These are phyloP conservation scores for Lontra canadensis DNA, from an alignment of 2,113 vertebrate genomes.

Conservation along the genomic window DNA sequence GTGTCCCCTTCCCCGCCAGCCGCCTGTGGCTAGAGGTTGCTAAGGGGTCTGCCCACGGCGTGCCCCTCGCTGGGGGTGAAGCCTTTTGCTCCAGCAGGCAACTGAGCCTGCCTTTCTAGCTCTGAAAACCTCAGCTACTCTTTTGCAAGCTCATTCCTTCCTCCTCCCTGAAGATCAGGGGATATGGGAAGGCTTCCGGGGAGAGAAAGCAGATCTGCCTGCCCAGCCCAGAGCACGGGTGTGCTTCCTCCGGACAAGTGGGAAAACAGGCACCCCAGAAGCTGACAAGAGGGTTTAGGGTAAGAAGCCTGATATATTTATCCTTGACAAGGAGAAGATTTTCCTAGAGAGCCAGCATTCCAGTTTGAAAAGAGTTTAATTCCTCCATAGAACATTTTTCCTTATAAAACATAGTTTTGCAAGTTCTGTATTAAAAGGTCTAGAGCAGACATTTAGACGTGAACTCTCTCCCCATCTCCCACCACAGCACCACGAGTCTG, in stretches of 20 bases:
- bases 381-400: background rate
- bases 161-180: background rate
- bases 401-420: background rate
- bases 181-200: too few relatives aligned
- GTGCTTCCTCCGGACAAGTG: background rate
- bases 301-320: background rate
- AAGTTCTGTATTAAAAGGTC: background rate
- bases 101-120: background rate
- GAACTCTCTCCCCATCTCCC: background rate
- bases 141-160: background rate
- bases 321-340: background rate
- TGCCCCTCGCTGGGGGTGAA: background rate
- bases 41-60: too few relatives aligned
- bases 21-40: background rate
- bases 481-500: background rate
- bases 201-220: background rate
- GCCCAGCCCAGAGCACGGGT: background rate
- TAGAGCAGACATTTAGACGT: background rate
- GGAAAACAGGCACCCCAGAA: background rate
- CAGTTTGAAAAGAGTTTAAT: background rate
- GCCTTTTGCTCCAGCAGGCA: background rate
- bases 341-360: background rate
- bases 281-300: background rate
- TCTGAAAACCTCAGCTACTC: background rate
- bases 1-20: rapidly evolving